Conservation (phyloP, 2,888 invertebrate genomes). For the Drosophila subquinaria region DNA sequence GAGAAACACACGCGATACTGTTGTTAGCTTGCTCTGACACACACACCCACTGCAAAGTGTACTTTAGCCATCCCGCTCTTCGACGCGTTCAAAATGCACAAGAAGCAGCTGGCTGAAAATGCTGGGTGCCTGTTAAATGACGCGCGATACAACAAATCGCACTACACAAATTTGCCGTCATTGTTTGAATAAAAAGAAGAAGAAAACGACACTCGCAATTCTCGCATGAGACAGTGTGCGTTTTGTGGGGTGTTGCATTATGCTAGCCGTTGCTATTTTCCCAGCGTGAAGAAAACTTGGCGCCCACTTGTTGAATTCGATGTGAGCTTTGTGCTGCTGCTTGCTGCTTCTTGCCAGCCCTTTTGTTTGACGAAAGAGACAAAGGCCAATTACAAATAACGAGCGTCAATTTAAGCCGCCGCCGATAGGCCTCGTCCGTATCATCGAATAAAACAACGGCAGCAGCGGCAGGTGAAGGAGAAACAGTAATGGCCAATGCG, state of each 20-base stretch:
- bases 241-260: constrained; percentile 45
- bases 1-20: neutral
- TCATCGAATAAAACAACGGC: constrained; percentile 59
- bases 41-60: neutral
- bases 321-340: constrained; percentile 23
- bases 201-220: constrained; percentile 35
- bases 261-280: constrained; percentile 66
- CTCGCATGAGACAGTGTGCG: constrained; percentile 30
- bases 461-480: constrained; percentile 34
- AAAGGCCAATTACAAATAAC: constrained; percentile 72
- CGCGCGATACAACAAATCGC: constrained; percentile 84
- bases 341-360: constrained; percentile 32
- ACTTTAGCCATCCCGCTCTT: constrained; percentile 32
- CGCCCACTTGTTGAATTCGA: constrained; percentile 59
- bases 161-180: constrained; percentile 69
- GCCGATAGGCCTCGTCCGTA: constrained; percentile 73
- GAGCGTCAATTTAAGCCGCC: constrained; percentile 55
- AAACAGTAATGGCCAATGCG: constrained; percentile 79
- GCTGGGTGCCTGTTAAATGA: constrained; percentile 84
- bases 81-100: constrained; percentile 42
- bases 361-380: constrained; percentile 50
- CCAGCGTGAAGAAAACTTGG: constrained; percentile 49
- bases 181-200: constrained; percentile 50
- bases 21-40: constrained; percentile 23
- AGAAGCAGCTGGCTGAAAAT: constrained; percentile 29